A percentile compares a stretch with the other conserved stretches of the same genome.
phyloP scores from a whole-genome alignment of 2,113 vertebrate species.

The Progne subis region DNA sequence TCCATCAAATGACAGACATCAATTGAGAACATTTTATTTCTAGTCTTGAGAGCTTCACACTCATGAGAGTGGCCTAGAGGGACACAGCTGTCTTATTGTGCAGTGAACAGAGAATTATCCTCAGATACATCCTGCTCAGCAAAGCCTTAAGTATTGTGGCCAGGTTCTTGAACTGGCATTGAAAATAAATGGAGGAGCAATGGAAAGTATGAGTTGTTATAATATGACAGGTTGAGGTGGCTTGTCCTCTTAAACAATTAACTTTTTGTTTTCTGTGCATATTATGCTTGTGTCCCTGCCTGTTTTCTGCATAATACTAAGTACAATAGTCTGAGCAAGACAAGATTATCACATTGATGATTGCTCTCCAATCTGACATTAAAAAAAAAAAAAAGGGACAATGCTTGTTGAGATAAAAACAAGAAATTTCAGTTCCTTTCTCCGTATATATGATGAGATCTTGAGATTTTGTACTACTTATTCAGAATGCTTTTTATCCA shows the following conservation, averaged over 20 bases:
- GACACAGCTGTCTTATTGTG: slow-evolving; percentile 18
- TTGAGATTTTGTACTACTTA: neutral
- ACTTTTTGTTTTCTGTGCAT: neutral
- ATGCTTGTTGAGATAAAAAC: neutral
- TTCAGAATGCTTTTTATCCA: neutral
- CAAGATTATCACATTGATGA: neutral
- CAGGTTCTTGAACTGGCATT: slow-evolving; percentile 2
- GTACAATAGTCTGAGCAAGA: neutral
- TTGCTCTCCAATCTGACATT: neutral
- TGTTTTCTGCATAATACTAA: neutral
- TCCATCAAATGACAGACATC: slow-evolving; percentile 4
- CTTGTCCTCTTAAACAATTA: neutral
- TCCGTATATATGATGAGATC: neutral
- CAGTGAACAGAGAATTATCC: slow-evolving; percentile 11
- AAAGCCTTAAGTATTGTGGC: neutral
- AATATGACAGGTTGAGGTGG: neutral
- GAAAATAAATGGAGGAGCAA: neutral
- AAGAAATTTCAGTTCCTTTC: neutral
- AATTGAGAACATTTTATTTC: slow-evolving; percentile 31
- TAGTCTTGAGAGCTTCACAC: slow-evolving; percentile 13
- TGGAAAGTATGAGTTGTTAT: neutral
- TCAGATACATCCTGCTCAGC: neutral
- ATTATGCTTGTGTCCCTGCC: neutral
- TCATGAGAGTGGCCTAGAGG: neutral
- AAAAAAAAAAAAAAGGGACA: neutral